A percentile compares a stretch with the other conserved stretches of the same genome.
Conservation (phyloP, 2,888 invertebrate species). For the Drosophila borborema region DNA sequence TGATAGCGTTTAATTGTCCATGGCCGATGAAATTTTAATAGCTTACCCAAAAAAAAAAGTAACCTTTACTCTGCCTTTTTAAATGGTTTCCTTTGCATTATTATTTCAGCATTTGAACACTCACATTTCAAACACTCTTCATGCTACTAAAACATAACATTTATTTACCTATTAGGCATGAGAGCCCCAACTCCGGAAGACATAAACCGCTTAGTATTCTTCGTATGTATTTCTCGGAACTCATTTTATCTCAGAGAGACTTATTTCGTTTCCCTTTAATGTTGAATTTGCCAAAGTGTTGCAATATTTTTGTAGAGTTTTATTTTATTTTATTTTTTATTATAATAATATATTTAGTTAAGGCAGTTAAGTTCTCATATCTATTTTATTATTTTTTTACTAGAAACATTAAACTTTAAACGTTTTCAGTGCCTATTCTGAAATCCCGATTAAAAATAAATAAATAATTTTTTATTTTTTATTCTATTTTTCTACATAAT, state of each 20-base stretch:
- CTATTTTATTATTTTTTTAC: background rate
- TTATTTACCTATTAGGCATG: background rate
- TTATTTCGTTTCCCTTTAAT: background rate
- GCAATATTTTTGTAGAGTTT: no score
- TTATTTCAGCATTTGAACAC: conserved; percentile 1
- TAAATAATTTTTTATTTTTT: no score
- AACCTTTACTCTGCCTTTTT: conserved; percentile 1
- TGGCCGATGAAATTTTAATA: conserved; percentile 50
- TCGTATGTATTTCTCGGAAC: background rate
- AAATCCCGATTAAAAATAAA: no score
- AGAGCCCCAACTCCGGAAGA: background rate
- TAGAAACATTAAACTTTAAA: no score
- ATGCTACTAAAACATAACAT: background rate
- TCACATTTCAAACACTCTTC: background rate
- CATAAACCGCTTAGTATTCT: conserved; percentile 1
- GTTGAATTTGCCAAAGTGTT: background rate
- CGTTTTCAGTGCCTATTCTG: no score
- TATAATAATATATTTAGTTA: no score
- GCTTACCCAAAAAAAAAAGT: background rate
- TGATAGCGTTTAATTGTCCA: conserved; percentile 48
- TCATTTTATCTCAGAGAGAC: background rate
- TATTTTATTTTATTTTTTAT: background rate
- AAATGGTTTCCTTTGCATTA: background rate
- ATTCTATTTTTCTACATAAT: no score
- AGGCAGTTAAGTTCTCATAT: no score